Percentiles rank a stretch among this genome's conserved stretches.
Conservation (phyloP, 2,797 vertebrate genomes). For the Taenioides sp. region DNA sequence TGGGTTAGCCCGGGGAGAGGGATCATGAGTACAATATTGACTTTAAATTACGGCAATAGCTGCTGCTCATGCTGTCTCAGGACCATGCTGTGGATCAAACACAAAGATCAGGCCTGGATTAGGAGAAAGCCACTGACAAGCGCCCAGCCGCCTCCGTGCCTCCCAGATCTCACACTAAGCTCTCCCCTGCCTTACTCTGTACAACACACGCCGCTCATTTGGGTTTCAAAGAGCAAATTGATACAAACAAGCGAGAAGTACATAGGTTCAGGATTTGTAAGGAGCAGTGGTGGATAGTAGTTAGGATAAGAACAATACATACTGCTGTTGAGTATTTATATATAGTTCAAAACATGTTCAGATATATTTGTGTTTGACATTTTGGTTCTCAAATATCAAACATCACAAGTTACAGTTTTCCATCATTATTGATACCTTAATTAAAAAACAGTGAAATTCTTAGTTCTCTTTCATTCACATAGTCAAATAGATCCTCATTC, state of each 20-base stretch:
- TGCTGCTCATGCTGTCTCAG: conserved; percentile 79
- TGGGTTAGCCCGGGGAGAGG: conserved; percentile 70
- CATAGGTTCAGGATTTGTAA: conserved; percentile 32
- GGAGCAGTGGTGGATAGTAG: not conserved
- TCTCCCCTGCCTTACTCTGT: conserved; percentile 55
- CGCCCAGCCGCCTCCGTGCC: conserved; percentile 55
- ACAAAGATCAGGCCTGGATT: conserved; percentile 83
- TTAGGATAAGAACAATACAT: not conserved
- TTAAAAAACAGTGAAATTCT: not conserved
- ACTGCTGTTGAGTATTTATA: not conserved
- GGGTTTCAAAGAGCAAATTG: conserved; percentile 72
- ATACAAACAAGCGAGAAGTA: conserved; percentile 52
- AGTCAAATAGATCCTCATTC: no score
- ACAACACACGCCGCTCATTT: conserved; percentile 64
- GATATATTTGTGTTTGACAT: not conserved
- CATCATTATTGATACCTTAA: not conserved
- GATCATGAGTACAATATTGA: conserved; percentile 81
- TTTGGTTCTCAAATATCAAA: not conserved
- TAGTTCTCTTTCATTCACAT: not conserved
- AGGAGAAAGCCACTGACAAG: conserved; percentile 81
- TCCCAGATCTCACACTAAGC: conserved; percentile 73
- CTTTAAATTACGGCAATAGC: conserved; percentile 82
- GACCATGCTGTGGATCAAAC: conserved; percentile 81
- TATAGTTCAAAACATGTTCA: not conserved
- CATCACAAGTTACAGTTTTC: not conserved